Evolutionary conservation across 2,113 vertebrate species (phyloP), one percentile per base, ranked within the genome.

Genomic region (Daboia siamensis): DNA sequence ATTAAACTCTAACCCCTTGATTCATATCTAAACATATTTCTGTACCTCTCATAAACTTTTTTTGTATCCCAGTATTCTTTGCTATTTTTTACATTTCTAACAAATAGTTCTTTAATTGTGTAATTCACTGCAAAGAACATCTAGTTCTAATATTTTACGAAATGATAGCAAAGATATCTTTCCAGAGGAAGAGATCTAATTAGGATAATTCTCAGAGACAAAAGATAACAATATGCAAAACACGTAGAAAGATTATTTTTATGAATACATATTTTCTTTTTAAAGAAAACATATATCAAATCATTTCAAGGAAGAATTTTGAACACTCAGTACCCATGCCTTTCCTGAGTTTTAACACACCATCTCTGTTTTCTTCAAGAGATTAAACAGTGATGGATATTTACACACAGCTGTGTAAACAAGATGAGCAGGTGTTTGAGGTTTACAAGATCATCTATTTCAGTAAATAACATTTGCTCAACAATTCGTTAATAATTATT

Each of bases 141-240:
- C 9, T 92, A 46, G 69, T 86, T 86, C 3, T 94, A 96, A 94
- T 94, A 94, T 95, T 51, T 96, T 95, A 94, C 74, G 90, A 15
- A 94, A 39, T 90, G 1, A 59, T 5, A 90, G 51, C 0, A 10
- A 94, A 94, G 48, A 2, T 86, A 26, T 93, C 12, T 88, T 95
- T 87, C 55, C 52, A 94, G 90, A 80, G 20, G 90, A 93, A 86
- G 20, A 59, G 5, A 88, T 0, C 0, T 57, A 92, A 93, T 95
- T 94, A 95, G 90, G 90, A 86, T 93, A 90, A 80, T 91, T 84
- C 54, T 95, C 64, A 44, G 0, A 91, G 94, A 21, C 44, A 46
- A 86, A 1, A 4, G 87, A 80, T 91, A 51, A 93, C 54, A 33
- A 23, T 69, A 44, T 91, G 9, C 51, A 96, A 96, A 84, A 10